phyloP scores from a whole-genome alignment of 2,888 invertebrate genomes.

The Hypsopygia costalis region DNA sequence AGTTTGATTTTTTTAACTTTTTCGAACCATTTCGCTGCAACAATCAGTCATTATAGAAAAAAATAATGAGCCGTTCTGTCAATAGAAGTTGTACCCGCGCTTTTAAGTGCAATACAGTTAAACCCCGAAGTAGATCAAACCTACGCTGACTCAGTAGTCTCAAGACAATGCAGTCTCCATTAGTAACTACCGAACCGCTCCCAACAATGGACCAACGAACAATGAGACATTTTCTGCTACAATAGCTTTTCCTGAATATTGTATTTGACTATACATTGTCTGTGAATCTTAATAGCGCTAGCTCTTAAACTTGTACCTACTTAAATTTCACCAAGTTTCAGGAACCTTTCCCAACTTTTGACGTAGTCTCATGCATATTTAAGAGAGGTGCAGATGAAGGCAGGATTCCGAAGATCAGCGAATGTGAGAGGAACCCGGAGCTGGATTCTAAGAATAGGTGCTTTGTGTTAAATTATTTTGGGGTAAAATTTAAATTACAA shows the following conservation, averaged over 20 bases:
- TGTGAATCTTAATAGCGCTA: constrained; percentile 45
- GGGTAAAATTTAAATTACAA: constrained; percentile 28
- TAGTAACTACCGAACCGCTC: constrained; percentile 60
- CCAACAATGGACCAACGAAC: constrained; percentile 59
- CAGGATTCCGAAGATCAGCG: constrained; percentile 31
- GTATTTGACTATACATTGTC: constrained; percentile 67
- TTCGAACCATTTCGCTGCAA: too few species aligned
- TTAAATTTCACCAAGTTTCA: constrained; percentile 46
- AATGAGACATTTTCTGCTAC: constrained; percentile 68
- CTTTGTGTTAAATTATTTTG: constrained; percentile 18
- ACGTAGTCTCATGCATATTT: constrained; percentile 58
- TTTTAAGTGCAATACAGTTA: constrained; percentile 31
- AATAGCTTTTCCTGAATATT: constrained; percentile 72
- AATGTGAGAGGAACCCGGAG: constrained; percentile 21
- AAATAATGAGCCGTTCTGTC: neutral
- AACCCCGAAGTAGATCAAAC: constrained; percentile 31
- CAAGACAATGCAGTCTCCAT: constrained; percentile 72
- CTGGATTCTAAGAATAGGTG: constrained; percentile 11
- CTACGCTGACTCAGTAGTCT: constrained; percentile 42
- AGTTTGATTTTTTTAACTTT: too few species aligned
- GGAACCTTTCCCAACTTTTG: constrained; percentile 42
- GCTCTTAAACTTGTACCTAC: constrained; percentile 47
- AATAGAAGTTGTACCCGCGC: constrained; percentile 10
- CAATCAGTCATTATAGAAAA: neutral
- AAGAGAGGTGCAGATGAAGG: constrained; percentile 43